These are phyloP conservation scores for Centropus bengalensis DNA, from an alignment of 2,113 vertebrate genomes.

Conservation along the genomic window DNA sequence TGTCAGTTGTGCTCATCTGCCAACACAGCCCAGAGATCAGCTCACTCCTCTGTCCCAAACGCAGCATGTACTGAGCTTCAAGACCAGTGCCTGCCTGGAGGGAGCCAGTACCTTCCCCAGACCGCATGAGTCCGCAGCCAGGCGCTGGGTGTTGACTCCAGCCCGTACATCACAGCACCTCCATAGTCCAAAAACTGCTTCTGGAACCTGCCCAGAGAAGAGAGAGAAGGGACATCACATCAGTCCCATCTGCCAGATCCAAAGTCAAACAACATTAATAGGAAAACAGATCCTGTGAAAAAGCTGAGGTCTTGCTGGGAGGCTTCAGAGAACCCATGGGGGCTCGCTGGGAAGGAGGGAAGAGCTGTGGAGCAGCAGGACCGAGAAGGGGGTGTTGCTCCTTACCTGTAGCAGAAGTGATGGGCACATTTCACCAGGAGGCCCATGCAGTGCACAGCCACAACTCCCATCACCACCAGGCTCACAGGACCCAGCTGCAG, in stretches of 20 bases:
- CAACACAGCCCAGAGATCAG: neutral
- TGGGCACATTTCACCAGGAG: constrained; percentile 92
- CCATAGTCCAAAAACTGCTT: constrained; percentile 91
- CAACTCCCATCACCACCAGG: constrained; percentile 87
- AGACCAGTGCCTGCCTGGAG: neutral
- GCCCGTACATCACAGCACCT: constrained; percentile 83
- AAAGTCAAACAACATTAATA: neutral
- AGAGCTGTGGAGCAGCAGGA: neutral
- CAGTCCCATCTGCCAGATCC: neutral
- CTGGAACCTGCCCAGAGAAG: constrained; percentile 75
- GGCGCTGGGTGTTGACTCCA: constrained; percentile 82
- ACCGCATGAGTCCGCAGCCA: constrained; percentile 85
- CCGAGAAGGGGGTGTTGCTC: neutral
- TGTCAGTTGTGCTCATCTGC: neutral
- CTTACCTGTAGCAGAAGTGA: constrained; percentile 92
- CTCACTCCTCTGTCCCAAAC: neutral
- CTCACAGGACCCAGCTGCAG: constrained; percentile 91
- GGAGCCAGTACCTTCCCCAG: constrained; percentile 87
- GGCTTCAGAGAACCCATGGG: neutral
- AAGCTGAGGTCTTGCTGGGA: neutral
- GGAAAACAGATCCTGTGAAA: neutral
- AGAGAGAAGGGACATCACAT: neutral
- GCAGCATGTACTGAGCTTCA: neutral
- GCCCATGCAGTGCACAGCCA: constrained; percentile 94
- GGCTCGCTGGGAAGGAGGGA: neutral